Conservation (phyloP, 1,140 invertebrate genomes). For the Paraescarpia echinospica region DNA sequence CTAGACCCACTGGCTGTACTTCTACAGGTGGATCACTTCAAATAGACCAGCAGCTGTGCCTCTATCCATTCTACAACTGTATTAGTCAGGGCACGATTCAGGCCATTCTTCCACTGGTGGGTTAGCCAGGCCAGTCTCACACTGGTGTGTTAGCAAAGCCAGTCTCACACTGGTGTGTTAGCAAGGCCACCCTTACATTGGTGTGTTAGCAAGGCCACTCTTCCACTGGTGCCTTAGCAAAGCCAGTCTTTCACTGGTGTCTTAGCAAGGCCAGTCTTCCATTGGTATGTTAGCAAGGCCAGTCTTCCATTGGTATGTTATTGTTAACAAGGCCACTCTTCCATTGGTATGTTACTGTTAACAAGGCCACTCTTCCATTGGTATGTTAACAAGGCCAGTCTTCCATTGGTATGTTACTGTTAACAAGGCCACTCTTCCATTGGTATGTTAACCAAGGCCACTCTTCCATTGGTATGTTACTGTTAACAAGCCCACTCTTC, state of each 20-base stretch:
- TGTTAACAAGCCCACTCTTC: neutral
- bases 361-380: too few species aligned
- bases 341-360: too few species aligned
- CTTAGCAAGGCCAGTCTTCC: too few species aligned
- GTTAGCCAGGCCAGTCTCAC: neutral
- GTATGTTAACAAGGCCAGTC: neutral
- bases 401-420: neutral
- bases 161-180: neutral
- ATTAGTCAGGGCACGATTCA: neutral
- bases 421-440: neutral
- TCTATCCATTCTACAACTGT: neutral
- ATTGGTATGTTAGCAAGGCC: too few species aligned
- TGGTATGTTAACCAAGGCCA: neutral
- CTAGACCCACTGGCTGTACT: neutral
- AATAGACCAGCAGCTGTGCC: neutral
- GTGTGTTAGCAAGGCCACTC: neutral
- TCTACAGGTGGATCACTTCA: neutral
- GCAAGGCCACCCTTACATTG: neutral
- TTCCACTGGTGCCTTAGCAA: neutral
- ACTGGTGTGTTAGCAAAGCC: neutral
- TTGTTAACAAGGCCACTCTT: too few species aligned
- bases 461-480: neutral
- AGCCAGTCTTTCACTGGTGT: too few species aligned
- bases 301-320: too few species aligned
- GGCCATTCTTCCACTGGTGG: neutral